These are phyloP conservation scores for Notarius quadriscutis DNA, from an alignment of 2,113 vertebrate genomes.

Conservation along the genomic window DNA sequence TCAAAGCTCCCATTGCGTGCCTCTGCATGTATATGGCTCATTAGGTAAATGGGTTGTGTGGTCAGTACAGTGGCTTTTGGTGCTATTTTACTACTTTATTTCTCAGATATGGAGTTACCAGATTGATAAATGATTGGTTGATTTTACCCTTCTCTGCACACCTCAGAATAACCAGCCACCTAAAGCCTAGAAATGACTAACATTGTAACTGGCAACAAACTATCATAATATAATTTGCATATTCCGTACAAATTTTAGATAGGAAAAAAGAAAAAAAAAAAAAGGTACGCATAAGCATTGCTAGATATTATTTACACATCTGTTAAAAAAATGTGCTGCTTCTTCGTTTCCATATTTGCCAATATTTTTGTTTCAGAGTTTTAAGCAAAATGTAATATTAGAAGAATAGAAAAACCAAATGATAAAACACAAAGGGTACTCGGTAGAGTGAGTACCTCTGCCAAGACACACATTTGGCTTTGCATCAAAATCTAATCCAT, in stretches of 20 bases:
- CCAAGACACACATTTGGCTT: too few relatives aligned
- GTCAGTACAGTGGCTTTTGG: conserved; percentile 38
- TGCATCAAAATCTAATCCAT: too few relatives aligned
- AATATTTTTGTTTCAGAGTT: neutral
- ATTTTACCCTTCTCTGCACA: neutral
- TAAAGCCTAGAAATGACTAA: conserved; percentile 19
- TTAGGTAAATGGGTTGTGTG: conserved; percentile 33
- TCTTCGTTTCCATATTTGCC: neutral
- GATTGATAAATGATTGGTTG: neutral
- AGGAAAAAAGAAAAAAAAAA: neutral
- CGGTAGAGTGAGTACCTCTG: too few relatives aligned
- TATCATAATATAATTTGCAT: neutral
- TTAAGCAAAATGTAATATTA: neutral
- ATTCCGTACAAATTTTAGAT: neutral
- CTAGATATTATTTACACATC: neutral
- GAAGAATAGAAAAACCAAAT: neutral
- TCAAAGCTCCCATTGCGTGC: conserved; percentile 27
- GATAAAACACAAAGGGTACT: neutral
- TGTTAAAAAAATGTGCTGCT: neutral
- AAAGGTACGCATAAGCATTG: neutral
- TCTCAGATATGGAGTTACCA: neutral
- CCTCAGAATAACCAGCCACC: neutral
- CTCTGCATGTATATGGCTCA: conserved; percentile 15
- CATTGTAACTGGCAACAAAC: neutral
- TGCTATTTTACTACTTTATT: conserved; percentile 11